Conservation (phyloP, 2,888 invertebrate genomes). For the Eucera pruinosa region DNA sequence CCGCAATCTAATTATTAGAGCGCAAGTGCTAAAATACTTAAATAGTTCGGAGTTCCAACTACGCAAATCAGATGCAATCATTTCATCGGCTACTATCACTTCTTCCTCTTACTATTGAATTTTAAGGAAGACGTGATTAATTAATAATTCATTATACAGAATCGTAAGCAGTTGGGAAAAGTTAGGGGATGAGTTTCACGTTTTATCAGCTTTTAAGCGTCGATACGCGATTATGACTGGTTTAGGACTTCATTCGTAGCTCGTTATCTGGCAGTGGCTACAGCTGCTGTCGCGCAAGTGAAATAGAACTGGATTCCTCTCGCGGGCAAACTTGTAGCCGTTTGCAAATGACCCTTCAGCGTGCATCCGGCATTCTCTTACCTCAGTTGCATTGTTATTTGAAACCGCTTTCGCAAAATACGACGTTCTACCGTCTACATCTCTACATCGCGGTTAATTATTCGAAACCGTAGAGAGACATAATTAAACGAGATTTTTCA, state of each 20-base stretch:
- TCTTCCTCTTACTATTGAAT: neutral
- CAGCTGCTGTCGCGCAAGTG: constrained; percentile 53
- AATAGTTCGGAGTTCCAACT: no score
- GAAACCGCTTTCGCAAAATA: constrained; percentile 68
- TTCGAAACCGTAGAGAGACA: neutral
- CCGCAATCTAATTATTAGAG: no score
- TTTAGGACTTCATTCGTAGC: constrained; percentile 58
- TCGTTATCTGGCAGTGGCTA: constrained; percentile 51
- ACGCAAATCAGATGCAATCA: no score
- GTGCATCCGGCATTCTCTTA: constrained; percentile 28
- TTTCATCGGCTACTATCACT: neutral
- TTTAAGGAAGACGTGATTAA: constrained; percentile 13
- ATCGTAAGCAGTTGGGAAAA: neutral
- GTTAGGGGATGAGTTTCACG: neutral
- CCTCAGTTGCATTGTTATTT: constrained; percentile 67
- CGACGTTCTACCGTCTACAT: neutral
- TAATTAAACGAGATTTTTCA: neutral
- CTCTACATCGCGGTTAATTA: neutral
- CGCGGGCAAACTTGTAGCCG: constrained; percentile 56
- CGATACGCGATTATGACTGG: constrained; percentile 59
- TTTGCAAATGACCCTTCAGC: constrained; percentile 65
- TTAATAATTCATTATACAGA: constrained; percentile 14
- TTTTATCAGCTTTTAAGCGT: constrained; percentile 51
- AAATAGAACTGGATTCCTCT: constrained; percentile 57
- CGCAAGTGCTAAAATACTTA: no score